Conservation (phyloP, 2,797 vertebrate genomes). For the Delichon dasypus region DNA sequence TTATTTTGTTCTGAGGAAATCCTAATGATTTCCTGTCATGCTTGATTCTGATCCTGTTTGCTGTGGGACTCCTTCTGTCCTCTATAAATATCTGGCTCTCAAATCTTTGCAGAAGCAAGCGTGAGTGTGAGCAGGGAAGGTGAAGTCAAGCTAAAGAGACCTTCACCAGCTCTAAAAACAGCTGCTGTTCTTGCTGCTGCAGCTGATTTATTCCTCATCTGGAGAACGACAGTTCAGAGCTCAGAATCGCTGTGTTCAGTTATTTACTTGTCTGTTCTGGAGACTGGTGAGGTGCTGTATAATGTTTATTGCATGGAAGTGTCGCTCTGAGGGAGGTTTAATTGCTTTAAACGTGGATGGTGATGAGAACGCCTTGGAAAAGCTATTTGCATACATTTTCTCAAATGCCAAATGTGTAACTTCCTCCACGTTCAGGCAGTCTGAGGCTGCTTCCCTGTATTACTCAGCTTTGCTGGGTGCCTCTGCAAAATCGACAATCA, state of each 20-base stretch:
- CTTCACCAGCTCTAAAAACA: slow-evolving; percentile 41
- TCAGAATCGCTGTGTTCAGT: not conserved
- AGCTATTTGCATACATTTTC: slow-evolving; percentile 61
- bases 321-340: slow-evolving; percentile 50
- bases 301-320: slow-evolving; percentile 52
- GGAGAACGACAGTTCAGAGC: slow-evolving; percentile 30
- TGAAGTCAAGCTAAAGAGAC: slow-evolving; percentile 18
- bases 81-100: slow-evolving; percentile 26
- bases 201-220: slow-evolving; percentile 53
- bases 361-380: slow-evolving; percentile 35
- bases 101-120: not conserved
- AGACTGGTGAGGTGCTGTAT: not conserved
- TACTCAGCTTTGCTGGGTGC: not conserved
- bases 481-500: slow-evolving; percentile 19
- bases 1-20: slow-evolving; percentile 49
- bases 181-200: slow-evolving; percentile 10
- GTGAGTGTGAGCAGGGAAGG: not conserved
- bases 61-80: slow-evolving; percentile 10
- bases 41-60: slow-evolving; percentile 34
- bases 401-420: slow-evolving; percentile 21
- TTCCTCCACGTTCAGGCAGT: slow-evolving; percentile 7
- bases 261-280: slow-evolving; percentile 38
- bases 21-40: slow-evolving; percentile 37
- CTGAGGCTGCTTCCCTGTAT: not conserved
- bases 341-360: slow-evolving; percentile 57